Percentiles rank a stretch among this genome's conserved stretches.
Conservation (phyloP, 1,140 invertebrate species). For the Dinoponera quadriceps region DNA sequence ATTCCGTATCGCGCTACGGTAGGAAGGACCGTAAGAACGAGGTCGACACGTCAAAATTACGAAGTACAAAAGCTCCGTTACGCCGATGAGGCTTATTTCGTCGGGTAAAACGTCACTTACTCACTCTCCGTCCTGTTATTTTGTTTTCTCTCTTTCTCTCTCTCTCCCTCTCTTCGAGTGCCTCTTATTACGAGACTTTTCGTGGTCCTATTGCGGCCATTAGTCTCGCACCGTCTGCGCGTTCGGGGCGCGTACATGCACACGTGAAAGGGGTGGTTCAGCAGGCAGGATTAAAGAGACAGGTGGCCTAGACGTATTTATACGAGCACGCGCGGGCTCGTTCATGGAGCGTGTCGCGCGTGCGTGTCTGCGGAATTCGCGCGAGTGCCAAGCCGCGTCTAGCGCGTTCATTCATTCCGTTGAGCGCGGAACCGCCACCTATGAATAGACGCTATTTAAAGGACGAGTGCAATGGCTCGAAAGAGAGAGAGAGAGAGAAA, state of each 20-base stretch:
- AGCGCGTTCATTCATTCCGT: conserved; percentile 78
- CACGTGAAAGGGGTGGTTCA: conserved; percentile 68
- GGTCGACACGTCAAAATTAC: no score
- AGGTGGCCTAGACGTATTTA: conserved; percentile 81
- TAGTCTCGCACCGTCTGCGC: conserved; percentile 66
- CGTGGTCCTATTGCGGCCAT: conserved; percentile 66
- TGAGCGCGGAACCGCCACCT: conserved; percentile 71
- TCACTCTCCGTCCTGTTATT: background rate
- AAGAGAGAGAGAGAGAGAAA: conserved; percentile 10
- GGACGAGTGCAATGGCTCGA: conserved; percentile 77
- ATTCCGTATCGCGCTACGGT: no score
- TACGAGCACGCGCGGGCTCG: conserved; percentile 61
- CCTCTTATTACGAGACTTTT: conserved; percentile 59
- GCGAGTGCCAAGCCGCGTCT: conserved; percentile 73
- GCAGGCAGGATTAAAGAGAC: conserved; percentile 79
- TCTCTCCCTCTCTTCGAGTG: background rate
- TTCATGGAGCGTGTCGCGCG: conserved; percentile 48
- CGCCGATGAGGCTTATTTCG: background rate
- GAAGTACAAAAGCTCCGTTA: no score
- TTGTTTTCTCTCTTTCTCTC: background rate
- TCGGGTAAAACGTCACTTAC: conserved; percentile 26
- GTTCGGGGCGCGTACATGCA: conserved; percentile 49
- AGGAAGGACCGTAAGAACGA: no score
- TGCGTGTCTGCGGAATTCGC: conserved; percentile 76
- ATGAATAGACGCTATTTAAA: conserved; percentile 83